Base-by-base conservation (phyloP, 2,113 vertebrate species). In the Romanogobio albipinnatus region DNA sequence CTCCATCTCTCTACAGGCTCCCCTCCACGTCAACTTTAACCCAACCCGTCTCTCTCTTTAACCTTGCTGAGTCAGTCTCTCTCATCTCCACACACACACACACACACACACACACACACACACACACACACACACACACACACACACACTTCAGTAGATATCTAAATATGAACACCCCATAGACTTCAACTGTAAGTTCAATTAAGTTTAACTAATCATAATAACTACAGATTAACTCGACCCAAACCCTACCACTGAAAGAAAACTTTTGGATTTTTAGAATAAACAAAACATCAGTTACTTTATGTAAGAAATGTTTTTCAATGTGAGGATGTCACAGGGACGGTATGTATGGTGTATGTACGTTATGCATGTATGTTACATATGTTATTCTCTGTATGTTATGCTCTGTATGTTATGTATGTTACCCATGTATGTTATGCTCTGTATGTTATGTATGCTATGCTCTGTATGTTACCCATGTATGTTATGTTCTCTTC, bases 1-100 rank as follows among this genome's bases (percentile, higher is more conserved):
- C 86, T 61, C 71, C 76, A 56, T 84, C 76, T 77, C 61, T 86
- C 77, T 64, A 71, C 73, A 76, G 59, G 6, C 62, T 84, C 59
- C 33, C 68, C 74, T 86, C 76, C 39, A 76, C 64, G 1, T 84
- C 81, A 86, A 61, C 85, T 84, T 75, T 84, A 84, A 73, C 75
- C 83, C 82, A 61, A 51, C 77, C 70, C 11, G 58, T 15, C 73
- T 33, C 80, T 70, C 39, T 61, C 45, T 58, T 36, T 84, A 62
- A 29, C 82, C 51, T 29, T n/a, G 47, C n/a, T 53, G 39, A 76
- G 43, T 56, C n/a, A 33, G 15, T 47, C 70, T 17, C 70, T 71
- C 56, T 51, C n/a, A 29, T 11, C 33, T 22, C 33, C 33, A 22
- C 66, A 68, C 15, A 19, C 64, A 26, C 11, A 26, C 24, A 26